A percentile compares a stretch with the other conserved stretches of the same genome.
Evolutionary conservation across 2,888 invertebrate genomes (phyloP).

Genomic region (Tetragonisca angustula): DNA sequence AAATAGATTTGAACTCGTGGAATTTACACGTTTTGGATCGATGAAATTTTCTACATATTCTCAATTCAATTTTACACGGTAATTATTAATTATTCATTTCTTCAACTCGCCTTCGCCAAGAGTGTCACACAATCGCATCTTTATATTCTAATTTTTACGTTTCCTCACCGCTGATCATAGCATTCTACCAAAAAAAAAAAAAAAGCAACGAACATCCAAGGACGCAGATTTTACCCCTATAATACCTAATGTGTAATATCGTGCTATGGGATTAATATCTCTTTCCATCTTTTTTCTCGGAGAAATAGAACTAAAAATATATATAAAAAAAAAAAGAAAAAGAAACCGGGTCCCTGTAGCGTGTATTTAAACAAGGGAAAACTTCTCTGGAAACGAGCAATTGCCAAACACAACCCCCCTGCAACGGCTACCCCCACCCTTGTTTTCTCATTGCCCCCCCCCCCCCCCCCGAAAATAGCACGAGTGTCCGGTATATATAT

Average conservation of each 20-base stretch:
- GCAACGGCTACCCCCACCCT: no score
- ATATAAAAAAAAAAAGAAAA: no score
- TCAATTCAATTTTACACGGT: neutral
- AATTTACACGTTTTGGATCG: no score
- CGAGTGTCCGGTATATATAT: constrained; percentile 16
- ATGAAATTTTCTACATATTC: no score
- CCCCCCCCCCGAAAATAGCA: constrained; percentile 6
- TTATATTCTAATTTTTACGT: constrained; percentile 63
- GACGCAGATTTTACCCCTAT: constrained; percentile 37
- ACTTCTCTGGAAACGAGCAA: constrained; percentile 5
- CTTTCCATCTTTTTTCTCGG: constrained; percentile 4
- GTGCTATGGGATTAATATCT: constrained; percentile 60
- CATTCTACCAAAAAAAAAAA: constrained; percentile 49
- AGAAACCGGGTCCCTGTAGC: constrained; percentile 28
- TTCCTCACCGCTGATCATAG: constrained; percentile 69
- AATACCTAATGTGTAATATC: constrained; percentile 16
- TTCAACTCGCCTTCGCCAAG: constrained; percentile 44
- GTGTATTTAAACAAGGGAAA: neutral
- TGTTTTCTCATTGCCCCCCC: neutral
- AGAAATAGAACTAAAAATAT: neutral
- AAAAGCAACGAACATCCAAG: constrained; percentile 55
- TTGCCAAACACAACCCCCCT: neutral
- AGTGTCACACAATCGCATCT: constrained; percentile 49
- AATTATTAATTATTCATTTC: no score
- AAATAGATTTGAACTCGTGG: no score